Conservation (phyloP, 2,797 vertebrate species). For the Bovichtus diacanthus region DNA sequence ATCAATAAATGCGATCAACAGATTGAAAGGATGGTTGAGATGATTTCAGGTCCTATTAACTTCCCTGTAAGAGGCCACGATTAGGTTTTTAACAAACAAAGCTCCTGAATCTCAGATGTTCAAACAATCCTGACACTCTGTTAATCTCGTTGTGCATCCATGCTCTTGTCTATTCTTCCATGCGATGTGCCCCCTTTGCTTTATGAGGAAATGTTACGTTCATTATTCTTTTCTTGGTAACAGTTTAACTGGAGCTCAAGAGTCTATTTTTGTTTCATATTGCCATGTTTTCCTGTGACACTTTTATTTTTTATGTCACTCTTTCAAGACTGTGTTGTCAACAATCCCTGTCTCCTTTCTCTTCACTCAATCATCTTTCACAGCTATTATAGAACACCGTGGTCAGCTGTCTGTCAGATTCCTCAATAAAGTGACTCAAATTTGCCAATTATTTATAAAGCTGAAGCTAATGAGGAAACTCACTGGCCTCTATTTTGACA, state of each 20-base stretch:
- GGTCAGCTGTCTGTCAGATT: constrained; percentile 5
- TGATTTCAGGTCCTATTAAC: constrained; percentile 73
- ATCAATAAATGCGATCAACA: constrained; percentile 73
- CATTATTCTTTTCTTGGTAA: not conserved
- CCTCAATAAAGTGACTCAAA: not conserved
- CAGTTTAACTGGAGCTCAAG: not conserved
- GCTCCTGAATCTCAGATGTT: constrained; percentile 26
- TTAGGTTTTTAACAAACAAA: constrained; percentile 46
- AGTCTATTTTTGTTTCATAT: not conserved
- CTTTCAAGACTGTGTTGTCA: constrained; percentile 1
- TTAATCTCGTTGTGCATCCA: constrained; percentile 36
- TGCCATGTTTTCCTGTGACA: not conserved
- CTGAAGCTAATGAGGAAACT: not conserved
- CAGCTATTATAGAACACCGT: constrained; percentile 4
- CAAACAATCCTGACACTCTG: not conserved
- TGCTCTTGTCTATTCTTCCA: not conserved
- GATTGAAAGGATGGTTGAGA: constrained; percentile 48
- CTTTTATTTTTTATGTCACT: not conserved
- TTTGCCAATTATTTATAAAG: constrained; percentile 6
- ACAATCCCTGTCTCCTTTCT: not conserved
- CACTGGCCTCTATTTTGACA: not conserved
- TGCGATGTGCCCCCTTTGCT: not conserved
- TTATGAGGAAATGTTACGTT: not conserved
- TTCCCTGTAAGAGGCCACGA: constrained; percentile 37
- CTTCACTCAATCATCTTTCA: constrained; percentile 7